These are phyloP conservation scores for Oscheius sp. DNA, from an alignment of 2,888 invertebrate genomes.

Conservation along the genomic window DNA sequence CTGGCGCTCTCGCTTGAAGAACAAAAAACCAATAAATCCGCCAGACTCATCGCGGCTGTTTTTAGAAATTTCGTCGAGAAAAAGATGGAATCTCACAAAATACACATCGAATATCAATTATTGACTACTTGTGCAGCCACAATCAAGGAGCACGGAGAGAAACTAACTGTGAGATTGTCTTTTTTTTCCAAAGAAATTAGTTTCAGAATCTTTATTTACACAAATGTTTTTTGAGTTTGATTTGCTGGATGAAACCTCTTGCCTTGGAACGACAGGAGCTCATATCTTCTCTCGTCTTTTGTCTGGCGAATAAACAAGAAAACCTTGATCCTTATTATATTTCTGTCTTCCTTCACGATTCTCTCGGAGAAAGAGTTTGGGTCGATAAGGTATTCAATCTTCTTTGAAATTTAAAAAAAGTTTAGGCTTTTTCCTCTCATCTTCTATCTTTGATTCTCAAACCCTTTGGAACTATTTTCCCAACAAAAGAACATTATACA, in stretches of 20 bases:
- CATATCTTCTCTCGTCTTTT: slow-evolving; percentile 6
- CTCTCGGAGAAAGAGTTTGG: slow-evolving; percentile 27
- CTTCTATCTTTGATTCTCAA: slow-evolving; percentile 1
- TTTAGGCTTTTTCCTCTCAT: neutral
- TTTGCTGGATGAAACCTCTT: slow-evolving; percentile 25
- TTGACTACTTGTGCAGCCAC: slow-evolving; percentile 12
- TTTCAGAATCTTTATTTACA: slow-evolving; percentile 27
- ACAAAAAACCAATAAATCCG: slow-evolving; percentile 23
- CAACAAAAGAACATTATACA: neutral
- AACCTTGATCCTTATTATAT: slow-evolving; percentile 22
- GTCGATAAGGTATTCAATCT: slow-evolving; percentile 13
- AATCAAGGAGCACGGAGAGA: slow-evolving; percentile 30
- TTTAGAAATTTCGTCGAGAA: slow-evolving; percentile 26
- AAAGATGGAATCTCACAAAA: slow-evolving; percentile 17
- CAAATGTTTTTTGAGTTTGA: slow-evolving; percentile 21
- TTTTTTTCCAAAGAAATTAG: neutral
- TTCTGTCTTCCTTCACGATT: slow-evolving; percentile 19
- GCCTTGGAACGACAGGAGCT: slow-evolving; percentile 25
- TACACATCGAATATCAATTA: slow-evolving; percentile 24
- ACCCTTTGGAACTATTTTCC: slow-evolving; percentile 3
- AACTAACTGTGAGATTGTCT: slow-evolving; percentile 10
- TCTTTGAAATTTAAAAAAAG: too few relatives aligned
- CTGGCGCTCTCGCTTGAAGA: slow-evolving; percentile 9
- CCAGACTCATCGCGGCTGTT: slow-evolving; percentile 12
- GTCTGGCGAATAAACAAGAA: slow-evolving; percentile 21